Percentiles rank a stretch among this genome's conserved stretches.
Conservation (phyloP, 2,888 invertebrate species). For the Hoplodrina ambigua region DNA sequence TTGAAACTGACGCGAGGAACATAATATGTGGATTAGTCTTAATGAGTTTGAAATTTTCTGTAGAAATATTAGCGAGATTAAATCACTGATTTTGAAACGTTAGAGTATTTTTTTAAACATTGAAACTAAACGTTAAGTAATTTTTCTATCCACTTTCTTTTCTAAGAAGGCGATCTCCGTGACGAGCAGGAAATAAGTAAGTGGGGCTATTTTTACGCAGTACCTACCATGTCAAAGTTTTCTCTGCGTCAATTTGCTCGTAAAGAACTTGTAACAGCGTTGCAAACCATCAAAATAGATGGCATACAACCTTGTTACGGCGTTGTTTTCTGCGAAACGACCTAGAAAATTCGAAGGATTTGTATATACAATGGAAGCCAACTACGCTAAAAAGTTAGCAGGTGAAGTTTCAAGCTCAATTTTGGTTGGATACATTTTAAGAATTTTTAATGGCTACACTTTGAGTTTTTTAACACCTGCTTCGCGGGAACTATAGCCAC, state of each 20-base stretch:
- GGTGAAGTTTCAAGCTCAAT: conserved; percentile 26
- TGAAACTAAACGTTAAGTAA: neutral
- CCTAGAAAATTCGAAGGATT: conserved; percentile 39
- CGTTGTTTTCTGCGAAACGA: conserved; percentile 44
- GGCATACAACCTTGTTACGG: conserved; percentile 47
- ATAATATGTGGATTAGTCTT: conserved; percentile 21
- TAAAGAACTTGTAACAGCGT: conserved; percentile 45
- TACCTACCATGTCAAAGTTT: conserved; percentile 36
- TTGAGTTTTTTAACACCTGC: conserved; percentile 18
- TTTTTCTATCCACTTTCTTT: neutral
- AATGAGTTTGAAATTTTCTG: conserved; percentile 2
- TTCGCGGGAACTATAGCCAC: neutral
- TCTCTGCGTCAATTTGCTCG: conserved; percentile 39
- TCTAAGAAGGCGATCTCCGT: neutral
- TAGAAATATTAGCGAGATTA: neutral
- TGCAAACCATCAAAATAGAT: conserved; percentile 50
- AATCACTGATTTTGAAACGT: conserved; percentile 5
- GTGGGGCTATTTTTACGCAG: conserved; percentile 28
- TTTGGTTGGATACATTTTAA: conserved; percentile 31
- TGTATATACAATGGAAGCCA: conserved; percentile 19
- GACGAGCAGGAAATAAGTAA: conserved; percentile 3
- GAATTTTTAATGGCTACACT: conserved; percentile 45
- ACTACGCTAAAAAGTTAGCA: conserved; percentile 39
- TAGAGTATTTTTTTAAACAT: neutral
- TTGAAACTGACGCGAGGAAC: conserved; percentile 3